phyloP scores from a whole-genome alignment of 2,888 invertebrate genomes.

The Phanerotoma sp. region DNA sequence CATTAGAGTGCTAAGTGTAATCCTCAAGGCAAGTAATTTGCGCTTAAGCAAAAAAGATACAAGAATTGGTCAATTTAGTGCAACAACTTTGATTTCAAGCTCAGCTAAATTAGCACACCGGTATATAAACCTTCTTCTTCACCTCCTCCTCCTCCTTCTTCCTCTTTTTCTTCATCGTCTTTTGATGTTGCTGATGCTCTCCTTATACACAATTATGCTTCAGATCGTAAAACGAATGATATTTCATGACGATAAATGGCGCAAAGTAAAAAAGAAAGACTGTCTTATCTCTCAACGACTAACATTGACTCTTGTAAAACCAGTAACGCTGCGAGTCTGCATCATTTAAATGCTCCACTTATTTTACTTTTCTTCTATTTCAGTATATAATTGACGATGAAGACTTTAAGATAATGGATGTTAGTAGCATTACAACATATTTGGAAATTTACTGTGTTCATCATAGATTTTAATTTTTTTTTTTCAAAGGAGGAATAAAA shows the following conservation, averaged over 20 bases:
- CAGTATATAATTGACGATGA: conserved; percentile 4
- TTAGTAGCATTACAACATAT: conserved; percentile 14
- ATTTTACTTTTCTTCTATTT: no score
- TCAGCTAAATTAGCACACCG: conserved; percentile 12
- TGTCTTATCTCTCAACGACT: conserved; percentile 12
- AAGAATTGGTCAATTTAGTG: conserved; percentile 22
- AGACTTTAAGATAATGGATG: conserved; percentile 15
- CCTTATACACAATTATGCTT: conserved; percentile 9
- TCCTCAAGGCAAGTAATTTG: neutral
- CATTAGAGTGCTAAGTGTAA: neutral
- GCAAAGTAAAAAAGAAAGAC: conserved; percentile 1
- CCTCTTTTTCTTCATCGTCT: no score
- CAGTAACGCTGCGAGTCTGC: neutral
- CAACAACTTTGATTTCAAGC: neutral
- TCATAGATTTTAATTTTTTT: no score
- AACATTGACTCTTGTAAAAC: conserved; percentile 10
- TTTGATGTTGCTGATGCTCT: no score
- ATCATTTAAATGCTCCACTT: conserved; percentile 5
- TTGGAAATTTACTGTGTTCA: conserved; percentile 13
- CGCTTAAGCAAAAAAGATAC: conserved; percentile 2
- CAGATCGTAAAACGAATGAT: conserved; percentile 5
- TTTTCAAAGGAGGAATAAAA: no score
- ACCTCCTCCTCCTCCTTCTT: no score
- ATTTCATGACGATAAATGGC: conserved; percentile 16
- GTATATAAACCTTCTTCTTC: no score